A percentile compares a stretch with the other conserved stretches of the same genome.
Evolutionary conservation across 2,797 vertebrate genomes (phyloP).

Genomic region (Lacerta bilineata): DNA sequence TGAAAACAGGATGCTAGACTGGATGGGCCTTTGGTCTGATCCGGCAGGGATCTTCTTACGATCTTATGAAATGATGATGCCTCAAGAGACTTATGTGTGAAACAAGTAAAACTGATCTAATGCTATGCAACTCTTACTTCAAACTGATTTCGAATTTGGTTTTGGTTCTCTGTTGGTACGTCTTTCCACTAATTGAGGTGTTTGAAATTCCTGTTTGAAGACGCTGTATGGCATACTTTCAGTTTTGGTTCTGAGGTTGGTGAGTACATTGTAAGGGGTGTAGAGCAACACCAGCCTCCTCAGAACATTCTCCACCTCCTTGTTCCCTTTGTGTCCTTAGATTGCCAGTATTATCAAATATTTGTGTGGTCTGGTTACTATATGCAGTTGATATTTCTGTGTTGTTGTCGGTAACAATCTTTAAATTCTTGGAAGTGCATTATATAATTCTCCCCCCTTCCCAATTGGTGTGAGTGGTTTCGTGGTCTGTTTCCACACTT

Average conservation of each 20-base stretch:
- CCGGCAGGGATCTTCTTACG: no score
- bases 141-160: neutral
- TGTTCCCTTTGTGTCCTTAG: neutral
- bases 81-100: no score
- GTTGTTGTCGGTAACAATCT: neutral
- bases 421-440: neutral
- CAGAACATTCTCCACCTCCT: neutral
- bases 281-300: neutral
- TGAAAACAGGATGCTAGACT: no score
- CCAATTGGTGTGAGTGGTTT: neutral
- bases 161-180: neutral
- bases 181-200: neutral
- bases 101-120: no score
- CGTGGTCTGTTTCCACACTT: neutral
- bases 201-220: constrained; percentile 1
- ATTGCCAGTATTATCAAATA: neutral
- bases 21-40: no score
- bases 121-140: neutral
- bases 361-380: neutral
- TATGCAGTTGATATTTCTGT: neutral
- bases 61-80: no score
- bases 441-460: neutral
- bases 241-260: constrained; percentile 2
- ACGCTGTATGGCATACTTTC: constrained; percentile 7
- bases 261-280: neutral